These are phyloP conservation scores for Apodemia hepburni DNA, from an alignment of 2,888 invertebrate species.

Conservation along the genomic window DNA sequence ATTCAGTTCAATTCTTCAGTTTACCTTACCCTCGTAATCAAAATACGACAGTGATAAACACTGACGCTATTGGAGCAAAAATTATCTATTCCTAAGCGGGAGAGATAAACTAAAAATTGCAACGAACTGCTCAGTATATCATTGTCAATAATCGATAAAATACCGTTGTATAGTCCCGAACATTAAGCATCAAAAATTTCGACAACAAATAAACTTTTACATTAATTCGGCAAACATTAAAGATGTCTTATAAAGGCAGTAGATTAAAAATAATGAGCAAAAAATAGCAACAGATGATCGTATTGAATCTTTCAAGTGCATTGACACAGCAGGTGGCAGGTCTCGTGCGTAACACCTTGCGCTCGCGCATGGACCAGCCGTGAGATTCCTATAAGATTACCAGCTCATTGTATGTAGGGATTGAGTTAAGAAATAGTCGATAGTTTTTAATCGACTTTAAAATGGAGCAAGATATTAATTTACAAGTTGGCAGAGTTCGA, in stretches of 20 bases:
- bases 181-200: neutral
- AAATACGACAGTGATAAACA: too few relatives aligned
- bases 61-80: too few relatives aligned
- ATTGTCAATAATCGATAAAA: neutral
- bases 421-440: neutral
- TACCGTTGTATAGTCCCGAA: neutral
- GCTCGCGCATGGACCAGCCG: slow-evolving; percentile 28
- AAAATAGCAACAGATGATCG: slow-evolving; percentile 15
- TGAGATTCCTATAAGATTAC: slow-evolving; percentile 35
- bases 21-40: too few relatives aligned
- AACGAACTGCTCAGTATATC: too few relatives aligned
- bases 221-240: slow-evolving; percentile 14
- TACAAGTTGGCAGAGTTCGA: too few relatives aligned
- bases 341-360: slow-evolving; percentile 43
- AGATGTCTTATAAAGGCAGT: slow-evolving; percentile 13
- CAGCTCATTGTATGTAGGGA: slow-evolving; percentile 10
- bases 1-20: too few relatives aligned
- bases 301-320: slow-evolving; percentile 38
- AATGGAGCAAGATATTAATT: too few relatives aligned
- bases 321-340: slow-evolving; percentile 49
- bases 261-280: slow-evolving; percentile 14
- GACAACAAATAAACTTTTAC: slow-evolving; percentile 6
- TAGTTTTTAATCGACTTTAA: neutral
- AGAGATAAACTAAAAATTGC: too few relatives aligned
- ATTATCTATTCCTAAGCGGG: too few relatives aligned